Evolutionary conservation across 2,888 invertebrate species (phyloP).

Genomic region (Anthophora plumipes): DNA sequence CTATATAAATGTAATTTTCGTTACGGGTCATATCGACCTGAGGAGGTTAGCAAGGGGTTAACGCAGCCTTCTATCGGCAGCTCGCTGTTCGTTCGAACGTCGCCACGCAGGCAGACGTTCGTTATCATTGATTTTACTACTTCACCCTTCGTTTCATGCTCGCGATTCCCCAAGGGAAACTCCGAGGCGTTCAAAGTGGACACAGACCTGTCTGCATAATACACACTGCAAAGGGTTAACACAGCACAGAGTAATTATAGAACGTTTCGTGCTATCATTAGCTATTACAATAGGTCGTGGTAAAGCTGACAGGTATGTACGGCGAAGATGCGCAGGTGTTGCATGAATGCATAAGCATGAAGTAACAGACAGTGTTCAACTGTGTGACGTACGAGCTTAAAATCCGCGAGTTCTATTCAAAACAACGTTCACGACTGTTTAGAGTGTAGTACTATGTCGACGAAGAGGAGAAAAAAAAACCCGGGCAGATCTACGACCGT

Average conservation of each 20-base stretch:
- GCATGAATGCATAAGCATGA: slow-evolving; percentile 39
- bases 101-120: too few relatives aligned
- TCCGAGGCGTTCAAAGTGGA: too few relatives aligned
- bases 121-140: slow-evolving; percentile 33
- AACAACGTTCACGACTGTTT: too few relatives aligned
- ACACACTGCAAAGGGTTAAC: slow-evolving; percentile 75
- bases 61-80: too few relatives aligned
- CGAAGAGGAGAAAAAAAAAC: too few relatives aligned
- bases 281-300: slow-evolving; percentile 19
- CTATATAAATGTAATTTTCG: too few relatives aligned
- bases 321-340: slow-evolving; percentile 36
- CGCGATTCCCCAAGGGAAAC: neutral
- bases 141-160: neutral
- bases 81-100: too few relatives aligned
- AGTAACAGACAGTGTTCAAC: neutral
- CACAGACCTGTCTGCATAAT: slow-evolving; percentile 55
- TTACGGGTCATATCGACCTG: too few relatives aligned
- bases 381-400: neutral
- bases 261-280: slow-evolving; percentile 79
- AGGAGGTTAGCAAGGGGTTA: too few relatives aligned
- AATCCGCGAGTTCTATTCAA: slow-evolving; percentile 4
- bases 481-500: too few relatives aligned
- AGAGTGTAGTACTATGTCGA: too few relatives aligned
- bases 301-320: slow-evolving; percentile 38
- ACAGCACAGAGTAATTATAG: slow-evolving; percentile 80